These are phyloP conservation scores for Microcebus jonahi DNA, from an alignment of 2,113 vertebrate genomes.

Conservation along the genomic window DNA sequence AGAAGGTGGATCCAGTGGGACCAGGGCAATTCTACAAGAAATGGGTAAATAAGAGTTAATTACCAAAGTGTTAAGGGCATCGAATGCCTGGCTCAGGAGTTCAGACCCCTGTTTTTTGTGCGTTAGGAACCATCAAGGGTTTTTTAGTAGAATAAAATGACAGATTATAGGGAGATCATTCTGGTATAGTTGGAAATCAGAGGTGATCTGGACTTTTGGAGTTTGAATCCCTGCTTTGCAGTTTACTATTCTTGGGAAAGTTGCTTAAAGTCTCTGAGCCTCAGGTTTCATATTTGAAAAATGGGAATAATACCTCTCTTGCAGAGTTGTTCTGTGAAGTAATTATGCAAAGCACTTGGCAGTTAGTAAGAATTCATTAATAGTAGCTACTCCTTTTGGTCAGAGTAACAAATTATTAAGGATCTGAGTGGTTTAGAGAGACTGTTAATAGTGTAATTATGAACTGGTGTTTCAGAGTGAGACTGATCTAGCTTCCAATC, in stretches of 20 bases:
- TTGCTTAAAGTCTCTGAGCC: background rate
- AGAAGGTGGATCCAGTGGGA: background rate
- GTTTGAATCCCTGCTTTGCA: background rate
- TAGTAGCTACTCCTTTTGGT: background rate
- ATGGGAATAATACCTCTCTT: background rate
- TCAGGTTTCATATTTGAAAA: background rate
- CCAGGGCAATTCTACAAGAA: background rate
- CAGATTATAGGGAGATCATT: background rate
- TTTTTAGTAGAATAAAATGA: background rate
- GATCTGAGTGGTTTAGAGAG: background rate
- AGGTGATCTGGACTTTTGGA: background rate
- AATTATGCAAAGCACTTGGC: background rate
- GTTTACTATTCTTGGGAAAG: background rate
- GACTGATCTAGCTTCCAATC: background rate
- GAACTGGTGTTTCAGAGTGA: background rate
- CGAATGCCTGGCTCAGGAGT: background rate
- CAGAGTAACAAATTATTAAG: background rate
- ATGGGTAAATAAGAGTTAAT: background rate
- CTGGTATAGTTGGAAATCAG: background rate
- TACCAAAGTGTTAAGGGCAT: background rate
- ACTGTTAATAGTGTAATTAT: background rate
- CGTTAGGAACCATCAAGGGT: background rate
- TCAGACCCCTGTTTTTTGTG: background rate
- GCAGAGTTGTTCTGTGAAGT: background rate
- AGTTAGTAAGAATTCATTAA: background rate